Base-by-base conservation (phyloP, 2,888 invertebrate genomes). In the Phengaris alcon region DNA sequence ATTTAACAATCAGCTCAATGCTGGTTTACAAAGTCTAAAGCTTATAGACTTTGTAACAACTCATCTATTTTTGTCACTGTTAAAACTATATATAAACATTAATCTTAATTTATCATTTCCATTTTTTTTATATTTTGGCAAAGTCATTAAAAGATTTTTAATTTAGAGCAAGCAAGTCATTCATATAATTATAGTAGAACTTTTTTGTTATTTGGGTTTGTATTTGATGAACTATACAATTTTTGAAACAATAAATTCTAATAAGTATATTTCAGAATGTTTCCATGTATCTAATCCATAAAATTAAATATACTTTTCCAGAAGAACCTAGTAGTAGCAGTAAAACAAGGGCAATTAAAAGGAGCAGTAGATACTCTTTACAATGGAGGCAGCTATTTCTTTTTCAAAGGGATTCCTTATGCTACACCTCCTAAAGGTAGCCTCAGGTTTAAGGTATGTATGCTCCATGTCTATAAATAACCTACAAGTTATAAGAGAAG, bases 361-460 rank as follows among this genome's bases (percentile, higher is more conserved):
- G 90, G 90, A 48, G 77, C 83, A 0, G 76, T 82, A 0, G 82
- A 83, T 52, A 82, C 80, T 12, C 80, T 86, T 4, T 76, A 84
- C 6, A 85, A 87, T 81, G 88, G 87, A 9, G 79, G 81, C 12
- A 75, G 68, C 7, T 88, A 83, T 77, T 85, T 81, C 75, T 87
- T 86, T 74, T 89, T 88, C 64, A 88, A 86, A 77, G 94, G 94
- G 48, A 90, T 94, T 73, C 94, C 94, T 0, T 94, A 93, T 76
- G 94, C 94, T 0, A 80, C 87, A 68, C 90, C 94, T 35, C 94
- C 94, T 0, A 64, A 94, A 6, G 91, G 90, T 7, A 79, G 88
- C 13, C 86, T 94, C 0, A 84, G 94, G 79, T 94, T 94, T 80
- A 86, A 90, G 92, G 94, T 94, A 83, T 88, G 89, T 64, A 22